Percentiles rank a stretch among this genome's conserved stretches.
Evolutionary conservation across 2,797 vertebrate species (phyloP).

Genomic region (Loris lydekkerianus): DNA sequence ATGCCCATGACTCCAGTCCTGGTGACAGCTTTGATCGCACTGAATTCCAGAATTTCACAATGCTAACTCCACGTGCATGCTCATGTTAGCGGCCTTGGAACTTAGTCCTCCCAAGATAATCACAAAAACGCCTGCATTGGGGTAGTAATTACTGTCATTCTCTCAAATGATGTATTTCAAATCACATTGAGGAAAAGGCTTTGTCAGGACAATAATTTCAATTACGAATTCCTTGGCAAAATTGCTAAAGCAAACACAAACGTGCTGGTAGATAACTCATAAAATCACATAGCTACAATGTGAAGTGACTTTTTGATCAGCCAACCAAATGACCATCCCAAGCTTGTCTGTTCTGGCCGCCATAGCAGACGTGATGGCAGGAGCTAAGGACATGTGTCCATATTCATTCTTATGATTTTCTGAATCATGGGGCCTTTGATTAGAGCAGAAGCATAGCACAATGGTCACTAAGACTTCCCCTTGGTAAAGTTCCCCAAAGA

Average conservation of each 20-base stretch:
- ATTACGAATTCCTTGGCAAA: slow-evolving; percentile 54
- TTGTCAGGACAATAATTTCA: slow-evolving; percentile 50
- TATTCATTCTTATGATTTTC: too few relatives aligned
- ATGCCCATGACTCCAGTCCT: not conserved
- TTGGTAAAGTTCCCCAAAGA: not conserved
- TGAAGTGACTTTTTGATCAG: not conserved
- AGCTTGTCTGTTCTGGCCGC: too few relatives aligned
- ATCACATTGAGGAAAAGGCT: slow-evolving; percentile 56
- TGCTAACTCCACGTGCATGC: not conserved
- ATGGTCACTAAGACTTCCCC: not conserved
- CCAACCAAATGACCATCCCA: too few relatives aligned
- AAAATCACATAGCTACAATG: not conserved
- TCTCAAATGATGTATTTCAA: slow-evolving; percentile 35
- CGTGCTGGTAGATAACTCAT: not conserved
- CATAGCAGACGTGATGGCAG: too few relatives aligned
- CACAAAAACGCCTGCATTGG: not conserved
- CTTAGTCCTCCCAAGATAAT: not conserved
- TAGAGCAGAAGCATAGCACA: not conserved
- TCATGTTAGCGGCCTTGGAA: not conserved
- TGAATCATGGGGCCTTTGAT: too few relatives aligned
- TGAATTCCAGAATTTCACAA: not conserved
- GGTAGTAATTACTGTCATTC: slow-evolving; percentile 6
- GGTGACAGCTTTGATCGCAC: not conserved
- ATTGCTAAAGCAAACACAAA: slow-evolving; percentile 38
- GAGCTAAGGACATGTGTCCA: too few relatives aligned